A percentile compares a stretch with the other conserved stretches of the same genome.
Evolutionary conservation across 2,113 vertebrate species (phyloP).

Genomic region (Leucoraja erinaceus): DNA sequence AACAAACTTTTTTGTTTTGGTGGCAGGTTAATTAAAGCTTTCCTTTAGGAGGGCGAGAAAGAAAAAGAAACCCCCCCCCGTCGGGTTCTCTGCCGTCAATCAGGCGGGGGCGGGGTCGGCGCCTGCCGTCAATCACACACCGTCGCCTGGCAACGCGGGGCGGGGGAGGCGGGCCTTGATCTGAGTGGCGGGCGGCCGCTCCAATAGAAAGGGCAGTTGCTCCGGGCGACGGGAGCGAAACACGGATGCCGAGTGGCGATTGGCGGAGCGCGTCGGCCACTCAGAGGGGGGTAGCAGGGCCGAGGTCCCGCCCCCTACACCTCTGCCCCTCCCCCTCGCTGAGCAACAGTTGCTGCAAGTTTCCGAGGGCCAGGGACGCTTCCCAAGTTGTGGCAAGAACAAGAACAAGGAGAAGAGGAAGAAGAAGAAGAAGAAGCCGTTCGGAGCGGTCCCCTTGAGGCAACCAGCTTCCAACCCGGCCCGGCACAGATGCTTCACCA

Average conservation of each 20-base stretch:
- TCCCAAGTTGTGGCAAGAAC: background rate
- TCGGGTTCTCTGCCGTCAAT: too few relatives aligned
- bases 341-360: background rate
- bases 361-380: background rate
- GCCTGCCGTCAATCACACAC: too few relatives aligned
- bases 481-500: background rate
- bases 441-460: background rate
- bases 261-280: background rate
- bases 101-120: background rate
- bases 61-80: too few relatives aligned
- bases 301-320: background rate
- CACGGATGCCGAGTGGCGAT: background rate
- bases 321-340: background rate
- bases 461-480: background rate
- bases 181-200: background rate
- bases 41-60: too few relatives aligned
- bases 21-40: too few relatives aligned
- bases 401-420: background rate
- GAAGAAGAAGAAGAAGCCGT: background rate
- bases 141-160: too few relatives aligned
- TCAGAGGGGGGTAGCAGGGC: background rate
- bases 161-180: background rate
- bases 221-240: background rate
- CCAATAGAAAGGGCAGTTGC: background rate
- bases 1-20: too few relatives aligned